Conservation (phyloP, 2,797 vertebrate species). For the Tapera naevia region DNA sequence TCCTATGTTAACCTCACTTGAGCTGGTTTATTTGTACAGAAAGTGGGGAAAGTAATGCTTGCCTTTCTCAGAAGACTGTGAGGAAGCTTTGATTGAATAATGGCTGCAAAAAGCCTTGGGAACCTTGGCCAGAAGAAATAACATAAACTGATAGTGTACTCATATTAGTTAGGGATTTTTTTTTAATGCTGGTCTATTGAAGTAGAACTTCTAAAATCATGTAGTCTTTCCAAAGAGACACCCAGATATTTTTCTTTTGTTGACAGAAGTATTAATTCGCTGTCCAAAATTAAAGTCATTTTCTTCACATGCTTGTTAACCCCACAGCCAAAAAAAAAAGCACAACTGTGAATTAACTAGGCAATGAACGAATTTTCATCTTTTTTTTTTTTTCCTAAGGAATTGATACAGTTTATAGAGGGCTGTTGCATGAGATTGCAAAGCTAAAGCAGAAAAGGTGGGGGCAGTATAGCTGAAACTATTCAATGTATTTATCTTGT, state of each 20-base stretch:
- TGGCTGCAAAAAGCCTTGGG: neutral
- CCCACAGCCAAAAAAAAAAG: neutral
- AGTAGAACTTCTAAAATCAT: neutral
- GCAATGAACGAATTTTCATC: neutral
- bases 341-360: neutral
- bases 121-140: neutral
- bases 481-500: neutral
- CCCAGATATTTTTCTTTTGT: neutral
- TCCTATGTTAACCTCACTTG: neutral
- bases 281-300: neutral
- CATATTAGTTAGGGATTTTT: neutral
- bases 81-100: neutral
- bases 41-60: neutral
- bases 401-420: neutral
- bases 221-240: neutral
- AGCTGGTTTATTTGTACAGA: neutral
- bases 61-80: neutral
- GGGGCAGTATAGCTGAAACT: neutral
- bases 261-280: neutral
- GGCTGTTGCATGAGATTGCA: neutral
- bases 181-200: neutral
- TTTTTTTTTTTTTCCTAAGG: neutral
- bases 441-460: neutral
- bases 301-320: neutral
- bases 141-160: neutral